Conservation (phyloP, 2,113 vertebrate genomes). For the Typhlomys cinereus region DNA sequence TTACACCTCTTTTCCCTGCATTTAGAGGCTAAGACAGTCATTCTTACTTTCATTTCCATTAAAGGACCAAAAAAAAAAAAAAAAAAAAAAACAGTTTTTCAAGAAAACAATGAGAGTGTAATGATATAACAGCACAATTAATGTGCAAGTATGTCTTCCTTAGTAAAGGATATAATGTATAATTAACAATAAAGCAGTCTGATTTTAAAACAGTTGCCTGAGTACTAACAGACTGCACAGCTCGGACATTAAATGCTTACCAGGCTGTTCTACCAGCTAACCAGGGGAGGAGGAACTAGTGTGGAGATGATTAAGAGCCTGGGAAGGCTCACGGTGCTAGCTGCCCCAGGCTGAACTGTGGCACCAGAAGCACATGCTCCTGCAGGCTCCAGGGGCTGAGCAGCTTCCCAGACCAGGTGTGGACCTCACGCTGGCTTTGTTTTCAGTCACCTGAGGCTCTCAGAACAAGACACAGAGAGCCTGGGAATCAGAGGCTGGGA, state of each 20-base stretch:
- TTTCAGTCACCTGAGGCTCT: background rate
- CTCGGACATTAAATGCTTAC: fast-evolving
- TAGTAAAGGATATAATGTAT: too few relatives aligned
- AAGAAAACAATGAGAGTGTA: background rate
- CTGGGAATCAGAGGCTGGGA: too few relatives aligned
- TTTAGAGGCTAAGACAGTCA: background rate
- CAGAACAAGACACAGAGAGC: too few relatives aligned
- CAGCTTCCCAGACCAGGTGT: background rate
- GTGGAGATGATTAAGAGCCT: fast-evolving
- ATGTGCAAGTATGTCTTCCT: background rate
- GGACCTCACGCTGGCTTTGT: background rate
- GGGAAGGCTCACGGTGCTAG: background rate
- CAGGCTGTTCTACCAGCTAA: background rate
- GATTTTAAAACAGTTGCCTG: too few relatives aligned
- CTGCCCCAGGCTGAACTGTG: background rate
- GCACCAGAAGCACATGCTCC: background rate
- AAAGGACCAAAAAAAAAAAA: background rate
- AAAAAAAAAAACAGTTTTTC: too few relatives aligned
- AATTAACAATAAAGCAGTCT: too few relatives aligned
- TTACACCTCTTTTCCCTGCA: background rate
- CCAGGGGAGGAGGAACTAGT: background rate
- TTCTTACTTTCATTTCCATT: slow-evolving; percentile 29
- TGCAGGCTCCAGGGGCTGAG: fast-evolving
- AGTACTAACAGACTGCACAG: background rate
- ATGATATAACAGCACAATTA: background rate